Evolutionary conservation across 1,140 invertebrate species (phyloP), one percentile per base, ranked within the genome.

Genomic region (Sarcophaga bullata): DNA sequence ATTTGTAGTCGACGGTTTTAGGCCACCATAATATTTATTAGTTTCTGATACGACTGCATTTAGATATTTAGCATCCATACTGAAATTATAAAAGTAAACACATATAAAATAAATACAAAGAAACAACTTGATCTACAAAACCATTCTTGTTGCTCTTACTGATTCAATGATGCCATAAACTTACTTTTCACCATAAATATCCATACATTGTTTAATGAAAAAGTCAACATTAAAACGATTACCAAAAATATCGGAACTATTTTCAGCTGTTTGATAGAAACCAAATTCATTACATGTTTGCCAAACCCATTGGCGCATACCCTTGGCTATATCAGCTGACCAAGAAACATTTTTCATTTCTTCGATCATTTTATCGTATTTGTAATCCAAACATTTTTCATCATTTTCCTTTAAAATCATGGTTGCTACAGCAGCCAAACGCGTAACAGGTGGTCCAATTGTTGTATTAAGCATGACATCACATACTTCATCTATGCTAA

Each of bases 281-380:
- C 97, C 97, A 90, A 98, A 99, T 90, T 99, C 97, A 17, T 95
- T 96, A 89, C 97, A 99, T 0, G 97, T 98, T 90, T 98, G 97
- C 88, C 97, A 98, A n/a, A 93, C 95, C 97, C 97, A 98, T 87
- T 97, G 96, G 0, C 96, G 93, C 83, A 92, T 94, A 88, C 94
- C 94, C 90, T 94, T 92, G 5, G 92, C 89, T 76, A 86, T 87
- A 75, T 92, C 90, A 37, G 91, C 92, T n/a, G 91, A 88, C 95
- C 95, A 98, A 1, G 92, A 92, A n/a, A 91, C 90, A 83, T 96
- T 94, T 84, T 92, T 92, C 87, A 97, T 89, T 75, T 94, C 92
- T 6, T 93, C 88, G 11, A 98, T 93, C 93, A 96, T 95, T 82
- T 95, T 95, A 11, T 91, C 90, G 86, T 98, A 98, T 80, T 93